Percentiles rank a stretch among this genome's conserved stretches.
Conservation (phyloP, 1,140 invertebrate genomes). For the Drosophila santomea region DNA sequence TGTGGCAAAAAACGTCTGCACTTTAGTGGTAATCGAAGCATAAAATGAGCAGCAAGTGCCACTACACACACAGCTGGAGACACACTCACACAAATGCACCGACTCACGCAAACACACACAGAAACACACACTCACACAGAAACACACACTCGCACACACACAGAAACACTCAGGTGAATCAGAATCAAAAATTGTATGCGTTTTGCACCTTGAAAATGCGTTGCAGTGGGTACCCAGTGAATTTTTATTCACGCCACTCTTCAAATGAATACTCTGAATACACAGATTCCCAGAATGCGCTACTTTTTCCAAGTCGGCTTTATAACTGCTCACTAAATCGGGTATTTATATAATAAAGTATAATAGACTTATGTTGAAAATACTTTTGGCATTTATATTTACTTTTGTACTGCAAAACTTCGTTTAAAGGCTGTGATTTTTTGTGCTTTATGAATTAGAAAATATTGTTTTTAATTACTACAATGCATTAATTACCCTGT, state of each 20-base stretch:
- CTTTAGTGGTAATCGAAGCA: constrained; percentile 72
- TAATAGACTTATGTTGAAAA: no score
- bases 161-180: constrained; percentile 22
- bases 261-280: constrained; percentile 38
- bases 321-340: neutral
- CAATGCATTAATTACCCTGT: neutral
- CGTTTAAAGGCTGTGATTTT: no score
- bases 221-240: constrained; percentile 15
- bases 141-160: constrained; percentile 1
- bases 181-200: constrained; percentile 70
- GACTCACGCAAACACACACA: constrained; percentile 1
- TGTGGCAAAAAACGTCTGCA: constrained; percentile 69
- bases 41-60: constrained; percentile 83
- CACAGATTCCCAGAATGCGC: constrained; percentile 25
- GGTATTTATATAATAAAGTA: no score
- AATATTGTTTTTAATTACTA: no score
- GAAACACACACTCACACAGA: constrained; percentile 3
- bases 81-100: constrained; percentile 13
- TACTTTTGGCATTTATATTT: no score
- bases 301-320: neutral
- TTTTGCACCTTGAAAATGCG: constrained; percentile 47
- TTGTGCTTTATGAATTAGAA: no score
- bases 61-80: constrained; percentile 65
- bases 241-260: constrained; percentile 20
- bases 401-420: no score